phyloP scores from a whole-genome alignment of 2,797 vertebrate species.

The Heteromormyrus szaboi region DNA sequence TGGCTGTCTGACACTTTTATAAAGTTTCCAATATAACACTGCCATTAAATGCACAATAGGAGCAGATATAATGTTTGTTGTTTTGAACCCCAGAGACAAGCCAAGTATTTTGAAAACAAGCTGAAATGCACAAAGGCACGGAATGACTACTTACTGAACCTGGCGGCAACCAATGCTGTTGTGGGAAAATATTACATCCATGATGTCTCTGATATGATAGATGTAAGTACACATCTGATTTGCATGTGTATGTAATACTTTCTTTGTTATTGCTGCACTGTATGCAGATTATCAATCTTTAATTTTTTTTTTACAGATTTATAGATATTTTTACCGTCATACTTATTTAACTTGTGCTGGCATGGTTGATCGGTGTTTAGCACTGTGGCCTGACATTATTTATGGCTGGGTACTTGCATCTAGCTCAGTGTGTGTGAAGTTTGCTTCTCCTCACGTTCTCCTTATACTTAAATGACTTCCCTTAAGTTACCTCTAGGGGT shows the following conservation, averaged over 20 bases:
- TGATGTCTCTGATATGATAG: slow-evolving; percentile 92
- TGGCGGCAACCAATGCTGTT: slow-evolving; percentile 86
- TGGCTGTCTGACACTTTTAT: neutral
- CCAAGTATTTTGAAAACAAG: slow-evolving; percentile 98
- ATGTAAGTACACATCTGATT: slow-evolving; percentile 66
- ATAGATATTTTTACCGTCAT: neutral
- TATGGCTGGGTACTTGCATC: neutral
- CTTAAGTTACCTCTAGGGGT: neutral
- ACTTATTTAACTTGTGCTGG: neutral
- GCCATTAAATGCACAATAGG: neutral
- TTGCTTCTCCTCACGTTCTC: neutral
- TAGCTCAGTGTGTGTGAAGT: neutral
- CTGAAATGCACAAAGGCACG: slow-evolving; percentile 96
- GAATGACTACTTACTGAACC: slow-evolving; percentile 92
- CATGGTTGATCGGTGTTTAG: neutral
- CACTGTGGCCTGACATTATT: neutral
- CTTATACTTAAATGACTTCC: neutral
- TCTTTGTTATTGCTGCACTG: neutral
- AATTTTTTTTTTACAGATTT: neutral
- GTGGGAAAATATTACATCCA: slow-evolving; percentile 98
- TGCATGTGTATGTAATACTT: neutral
- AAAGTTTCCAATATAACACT: neutral
- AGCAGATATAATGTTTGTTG: neutral
- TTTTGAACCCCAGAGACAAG: slow-evolving; percentile 75
- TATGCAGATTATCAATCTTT: neutral